Base-by-base conservation (phyloP, 2,113 vertebrate species). In the Paramisgurnus dabryanus region DNA sequence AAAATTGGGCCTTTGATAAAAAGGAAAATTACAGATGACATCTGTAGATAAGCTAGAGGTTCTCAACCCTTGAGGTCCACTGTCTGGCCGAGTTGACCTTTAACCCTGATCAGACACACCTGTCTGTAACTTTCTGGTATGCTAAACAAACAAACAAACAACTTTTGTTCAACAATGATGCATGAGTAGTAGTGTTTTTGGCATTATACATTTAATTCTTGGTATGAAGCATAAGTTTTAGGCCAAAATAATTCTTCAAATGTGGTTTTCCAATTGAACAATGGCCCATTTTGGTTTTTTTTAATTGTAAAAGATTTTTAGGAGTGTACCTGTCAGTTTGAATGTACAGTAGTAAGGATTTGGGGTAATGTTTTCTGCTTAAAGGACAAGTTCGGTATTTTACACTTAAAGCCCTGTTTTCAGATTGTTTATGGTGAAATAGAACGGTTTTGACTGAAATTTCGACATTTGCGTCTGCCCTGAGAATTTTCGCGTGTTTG, bases 11-110 rank as follows among this genome's bases (percentile, higher is more conserved):
- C 49, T 60, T 10, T 12, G 45, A 27, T 27, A 27, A 67, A 84
- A 81, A 86, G 81, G 61, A 78, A 78, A 82, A 55, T 67, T 41
- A 60, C 67, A 66, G 6, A 7, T 6, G 34, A 70, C 43, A 66
- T 27, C 49, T 10, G 41, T 55, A 50, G 53, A 55, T 55, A 13
- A 47, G 10, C 4, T 5, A 53, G 69, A 57, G 67, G 45, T 49
- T 49, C 47, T 49, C 47, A 49, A 17, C n/a, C 34, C 34, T 34
- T 34, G 27, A 34, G 3, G 27, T 34, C 27, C 27, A 34, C 27
- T 34, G 27, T 34, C 27, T 1, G 27, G 27, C 27, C 1, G 27
- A 34, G 27, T 2, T 34, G 27, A 34, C 27, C 27, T 34, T 34
- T 34, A 34, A 34, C 27, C 27, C 27, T 34, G 27, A 34, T 34